Base-by-base conservation (phyloP, 2,888 invertebrate genomes). In the Gerris lacustris region DNA sequence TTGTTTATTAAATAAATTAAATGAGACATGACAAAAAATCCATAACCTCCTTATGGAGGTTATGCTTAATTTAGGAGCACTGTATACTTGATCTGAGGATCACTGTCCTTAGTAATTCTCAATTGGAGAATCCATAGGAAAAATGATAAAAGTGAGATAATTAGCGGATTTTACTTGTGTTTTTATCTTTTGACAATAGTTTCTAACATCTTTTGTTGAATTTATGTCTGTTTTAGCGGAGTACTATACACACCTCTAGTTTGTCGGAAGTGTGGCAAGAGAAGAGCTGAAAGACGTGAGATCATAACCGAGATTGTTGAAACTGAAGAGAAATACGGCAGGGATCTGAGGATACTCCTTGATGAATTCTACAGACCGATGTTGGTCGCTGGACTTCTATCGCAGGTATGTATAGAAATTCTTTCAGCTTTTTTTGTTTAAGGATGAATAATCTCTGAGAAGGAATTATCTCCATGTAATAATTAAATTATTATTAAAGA, bases 231-330 rank as follows among this genome's bases (percentile, higher is more conserved):
- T 31, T 31, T 31, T 31, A 80, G 82, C 79, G 89, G 89, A 63
- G 85, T 88, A 68, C 83, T 87, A 77, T 90, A 87, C 77, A 90
- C 91, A 45, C 90, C 91, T 0, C 82, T 92, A 73, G 87, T 92
- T 47, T 96, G 95, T 80, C 86, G 91, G 74, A 92, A 94, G 79
- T 96, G 96, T 80, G 85, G 88, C 72, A 92, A 94, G 79, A 91
- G 91, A 78, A 85, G 95, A 71, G 87, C 91, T 7, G 96, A 96
- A 80, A 86, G 96, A 70, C 94, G 94, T 79, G 95, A 96, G 83
- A 96, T 95, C 55, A 90, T 96, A 69, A 91, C 91, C 5, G 96
- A 96, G 83, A 94, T 96, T 73, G 92, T 95, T 6, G 96, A 96
- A 82, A 96, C 96, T 2, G 96, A 96, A 82, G 90, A 94, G 79